Conservation (phyloP, 1,140 invertebrate species). For the Zaprionus vittiger region DNA sequence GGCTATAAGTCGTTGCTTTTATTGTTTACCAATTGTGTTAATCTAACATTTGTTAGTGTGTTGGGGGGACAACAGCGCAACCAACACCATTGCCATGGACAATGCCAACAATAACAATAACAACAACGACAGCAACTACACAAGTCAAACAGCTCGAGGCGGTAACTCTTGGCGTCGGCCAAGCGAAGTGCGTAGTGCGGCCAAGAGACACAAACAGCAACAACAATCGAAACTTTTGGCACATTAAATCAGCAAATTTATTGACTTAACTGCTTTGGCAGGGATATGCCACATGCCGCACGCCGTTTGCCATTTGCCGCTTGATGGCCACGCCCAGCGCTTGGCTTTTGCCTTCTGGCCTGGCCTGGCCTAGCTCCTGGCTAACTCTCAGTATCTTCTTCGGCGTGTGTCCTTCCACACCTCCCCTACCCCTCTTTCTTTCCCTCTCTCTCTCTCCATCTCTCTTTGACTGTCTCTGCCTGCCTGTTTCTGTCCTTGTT, state of each 20-base stretch:
- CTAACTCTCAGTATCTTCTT: constrained; percentile 26
- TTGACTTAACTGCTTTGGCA: constrained; percentile 79
- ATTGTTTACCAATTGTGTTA: constrained; percentile 84
- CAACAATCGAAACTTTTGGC: constrained; percentile 80
- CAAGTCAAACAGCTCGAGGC: constrained; percentile 37
- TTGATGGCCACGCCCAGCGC: constrained; percentile 28
- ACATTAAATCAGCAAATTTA: constrained; percentile 83
- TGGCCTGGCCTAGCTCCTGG: constrained; percentile 31
- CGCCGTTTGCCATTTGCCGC: background rate
- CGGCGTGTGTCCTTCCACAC: constrained; percentile 12
- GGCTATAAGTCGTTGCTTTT: constrained; percentile 63
- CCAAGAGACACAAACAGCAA: constrained; percentile 48
- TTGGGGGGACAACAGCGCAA: background rate
- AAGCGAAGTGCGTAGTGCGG: constrained; percentile 21
- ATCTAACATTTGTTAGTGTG: constrained; percentile 73
- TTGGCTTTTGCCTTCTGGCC: constrained; percentile 63
- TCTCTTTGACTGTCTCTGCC: constrained; percentile 30
- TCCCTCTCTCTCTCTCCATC: background rate
- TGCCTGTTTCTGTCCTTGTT: constrained; percentile 45
- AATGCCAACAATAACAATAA: constrained; percentile 30
- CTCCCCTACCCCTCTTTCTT: constrained; percentile 4
- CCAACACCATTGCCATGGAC: constrained; percentile 13
- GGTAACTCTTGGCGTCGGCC: constrained; percentile 63
- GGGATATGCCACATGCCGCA: constrained; percentile 49
- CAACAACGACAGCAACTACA: constrained; percentile 47